Evolutionary conservation across 2,113 vertebrate genomes (phyloP), one percentile per base, ranked within the genome.

Genomic region (Salvelinus alpinus): DNA sequence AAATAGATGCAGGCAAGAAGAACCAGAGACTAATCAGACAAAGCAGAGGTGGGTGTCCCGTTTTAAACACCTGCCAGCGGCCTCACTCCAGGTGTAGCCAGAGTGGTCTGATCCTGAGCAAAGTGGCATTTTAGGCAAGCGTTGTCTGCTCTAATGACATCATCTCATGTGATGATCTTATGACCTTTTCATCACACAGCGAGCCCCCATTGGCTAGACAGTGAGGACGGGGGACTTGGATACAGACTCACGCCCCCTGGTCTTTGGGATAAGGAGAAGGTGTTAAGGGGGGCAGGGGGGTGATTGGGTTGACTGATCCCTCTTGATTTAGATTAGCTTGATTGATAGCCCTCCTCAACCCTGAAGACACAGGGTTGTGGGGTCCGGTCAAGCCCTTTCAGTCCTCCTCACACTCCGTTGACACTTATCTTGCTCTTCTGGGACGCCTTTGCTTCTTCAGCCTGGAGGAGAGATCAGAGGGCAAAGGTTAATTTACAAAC

Each of bases 381-480:
- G 76, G 31, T 11, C 68, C 22, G 16, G 47, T 60, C 16, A 48
- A 27, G 1, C 74, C 67, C 5, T 38, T 73, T 65, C 73, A 29
- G 73, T 70, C 75, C 57, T 71, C 60, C 44, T 91, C 75, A 93
- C 4, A 89, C 86, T 5, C 94, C 93, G 8, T 94, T 94, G 74
- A 91, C 93, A 69, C 87, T 93, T 78, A 92, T 92, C 85, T 94
- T 94, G 82, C 87, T 91, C 82, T 94, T 93, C 85, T 91, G 91
- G 29, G 90, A 77, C 62, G 89, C 74, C 68, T 93, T 90, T 44
- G 91, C 91, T 18, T 88, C 91, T 89, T 93, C 92, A 65, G 90
- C 90, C 94, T 94, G 88, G 34, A 16, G 24, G 67, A 78, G 18
- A 81, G 2, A 66, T 67, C 9, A 78, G 1, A 75, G 14, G 12